phyloP scores from a whole-genome alignment of 2,888 invertebrate genomes.

The Papilio elwesi region DNA sequence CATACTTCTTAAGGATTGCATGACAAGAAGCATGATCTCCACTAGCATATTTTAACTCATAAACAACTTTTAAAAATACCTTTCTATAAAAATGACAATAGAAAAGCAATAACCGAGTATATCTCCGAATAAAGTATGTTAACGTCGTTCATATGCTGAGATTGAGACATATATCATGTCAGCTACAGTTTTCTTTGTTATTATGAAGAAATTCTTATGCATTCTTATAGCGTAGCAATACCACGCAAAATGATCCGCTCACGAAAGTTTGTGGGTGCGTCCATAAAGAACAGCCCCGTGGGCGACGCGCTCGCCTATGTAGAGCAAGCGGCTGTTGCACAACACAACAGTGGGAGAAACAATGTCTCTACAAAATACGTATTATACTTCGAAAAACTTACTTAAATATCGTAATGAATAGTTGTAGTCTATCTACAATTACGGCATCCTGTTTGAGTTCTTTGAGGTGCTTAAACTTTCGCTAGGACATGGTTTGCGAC shows the following conservation, averaged over 20 bases:
- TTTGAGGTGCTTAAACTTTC: too few species aligned
- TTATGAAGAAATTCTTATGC: constrained; percentile 31
- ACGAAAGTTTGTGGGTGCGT: constrained; percentile 56
- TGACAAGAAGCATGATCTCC: too few species aligned
- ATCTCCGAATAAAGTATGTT: constrained; percentile 13
- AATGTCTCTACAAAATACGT: constrained; percentile 36
- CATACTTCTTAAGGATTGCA: too few species aligned
- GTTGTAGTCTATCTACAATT: background rate
- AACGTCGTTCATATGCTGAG: constrained; percentile 23
- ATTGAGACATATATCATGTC: constrained; percentile 47
- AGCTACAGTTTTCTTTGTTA: constrained; percentile 27
- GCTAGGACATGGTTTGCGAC: too few species aligned
- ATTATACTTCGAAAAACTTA: constrained; percentile 25
- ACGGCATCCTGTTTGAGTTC: too few species aligned
- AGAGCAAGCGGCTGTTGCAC: constrained; percentile 48
- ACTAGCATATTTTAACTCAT: too few species aligned
- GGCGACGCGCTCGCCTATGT: constrained; percentile 55
- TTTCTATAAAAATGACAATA: background rate
- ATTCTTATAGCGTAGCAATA: constrained; percentile 46
- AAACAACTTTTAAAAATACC: constrained; percentile 3
- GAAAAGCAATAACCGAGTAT: constrained; percentile 17
- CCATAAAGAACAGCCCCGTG: constrained; percentile 59
- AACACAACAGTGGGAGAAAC: constrained; percentile 49
- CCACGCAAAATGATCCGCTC: constrained; percentile 49
- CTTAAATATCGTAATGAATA: constrained; percentile 24